Conservation (phyloP, 2,797 vertebrate species). For the Anguilla megastoma region DNA sequence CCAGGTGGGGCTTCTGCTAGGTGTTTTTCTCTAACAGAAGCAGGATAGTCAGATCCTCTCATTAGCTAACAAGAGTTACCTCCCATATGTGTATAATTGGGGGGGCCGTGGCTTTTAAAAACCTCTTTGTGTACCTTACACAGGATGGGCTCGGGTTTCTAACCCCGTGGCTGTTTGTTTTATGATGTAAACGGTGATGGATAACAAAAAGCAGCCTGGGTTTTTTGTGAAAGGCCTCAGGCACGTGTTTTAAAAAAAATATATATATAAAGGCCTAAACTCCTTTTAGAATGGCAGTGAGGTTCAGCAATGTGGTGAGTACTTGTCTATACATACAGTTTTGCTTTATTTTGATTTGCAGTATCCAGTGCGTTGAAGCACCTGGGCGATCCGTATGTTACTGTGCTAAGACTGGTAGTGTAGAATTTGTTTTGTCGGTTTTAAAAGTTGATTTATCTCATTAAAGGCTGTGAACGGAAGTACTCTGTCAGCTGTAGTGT, state of each 20-base stretch:
- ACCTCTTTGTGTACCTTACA: background rate
- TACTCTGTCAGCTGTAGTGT: background rate
- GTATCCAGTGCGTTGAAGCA: background rate
- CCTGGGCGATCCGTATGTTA: background rate
- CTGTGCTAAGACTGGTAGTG: too few relatives aligned
- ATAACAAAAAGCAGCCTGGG: conserved; percentile 44
- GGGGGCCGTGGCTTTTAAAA: conserved; percentile 36
- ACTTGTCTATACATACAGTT: background rate
- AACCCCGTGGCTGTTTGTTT: conserved; percentile 15
- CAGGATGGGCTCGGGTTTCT: conserved; percentile 39
- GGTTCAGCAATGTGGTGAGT: conserved; percentile 76
- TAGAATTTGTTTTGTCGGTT: background rate
- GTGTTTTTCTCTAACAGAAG: conserved; percentile 48
- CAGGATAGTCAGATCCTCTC: conserved; percentile 38
- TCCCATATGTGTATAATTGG: conserved; percentile 27
- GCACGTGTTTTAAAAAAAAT: conserved; percentile 52
- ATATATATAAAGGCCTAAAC: conserved; percentile 46
- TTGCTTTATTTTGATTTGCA: background rate
- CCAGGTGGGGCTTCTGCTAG: conserved; percentile 61
- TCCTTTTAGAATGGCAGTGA: conserved; percentile 72
- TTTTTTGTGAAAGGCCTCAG: conserved; percentile 47
- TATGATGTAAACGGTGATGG: conserved; percentile 34
- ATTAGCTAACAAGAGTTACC: background rate
- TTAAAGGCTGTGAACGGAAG: background rate
- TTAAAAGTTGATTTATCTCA: background rate